Conservation (phyloP, 2,113 vertebrate genomes). For the Cacatua alba region DNA sequence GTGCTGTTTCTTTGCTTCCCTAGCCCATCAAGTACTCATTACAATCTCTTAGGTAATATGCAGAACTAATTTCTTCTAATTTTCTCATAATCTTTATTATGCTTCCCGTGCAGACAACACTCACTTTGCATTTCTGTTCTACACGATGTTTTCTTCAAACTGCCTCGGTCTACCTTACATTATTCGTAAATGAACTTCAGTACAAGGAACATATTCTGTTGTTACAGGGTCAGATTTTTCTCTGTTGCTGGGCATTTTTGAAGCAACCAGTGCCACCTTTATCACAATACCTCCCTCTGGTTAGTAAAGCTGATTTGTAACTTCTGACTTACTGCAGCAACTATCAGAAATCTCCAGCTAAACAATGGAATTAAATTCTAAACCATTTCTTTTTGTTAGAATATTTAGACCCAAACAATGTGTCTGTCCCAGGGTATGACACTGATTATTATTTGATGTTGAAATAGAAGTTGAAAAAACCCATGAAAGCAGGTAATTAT, state of each 20-base stretch:
- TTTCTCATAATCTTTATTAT: neutral
- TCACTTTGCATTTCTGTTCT: neutral
- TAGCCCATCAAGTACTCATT: neutral
- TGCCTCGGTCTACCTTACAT: neutral
- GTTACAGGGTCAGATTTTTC: neutral
- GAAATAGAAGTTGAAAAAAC: neutral
- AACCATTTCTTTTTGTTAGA: neutral
- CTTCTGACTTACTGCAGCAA: neutral
- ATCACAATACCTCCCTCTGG: neutral
- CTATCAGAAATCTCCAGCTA: neutral
- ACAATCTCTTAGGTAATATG: neutral
- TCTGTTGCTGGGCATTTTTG: neutral
- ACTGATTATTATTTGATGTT: neutral
- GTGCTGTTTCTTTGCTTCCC: neutral
- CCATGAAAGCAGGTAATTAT: neutral
- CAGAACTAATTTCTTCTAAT: neutral
- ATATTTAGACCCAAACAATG: neutral
- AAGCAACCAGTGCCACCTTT: neutral
- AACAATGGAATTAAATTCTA: neutral
- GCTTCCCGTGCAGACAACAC: neutral
- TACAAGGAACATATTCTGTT: neutral
- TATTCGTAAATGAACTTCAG: neutral
- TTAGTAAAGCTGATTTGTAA: neutral
- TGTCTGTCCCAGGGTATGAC: neutral
- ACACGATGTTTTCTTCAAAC: neutral